Evolutionary conservation across 2,797 vertebrate species (phyloP).

Genomic region (Pangasius sanitwongsei): DNA sequence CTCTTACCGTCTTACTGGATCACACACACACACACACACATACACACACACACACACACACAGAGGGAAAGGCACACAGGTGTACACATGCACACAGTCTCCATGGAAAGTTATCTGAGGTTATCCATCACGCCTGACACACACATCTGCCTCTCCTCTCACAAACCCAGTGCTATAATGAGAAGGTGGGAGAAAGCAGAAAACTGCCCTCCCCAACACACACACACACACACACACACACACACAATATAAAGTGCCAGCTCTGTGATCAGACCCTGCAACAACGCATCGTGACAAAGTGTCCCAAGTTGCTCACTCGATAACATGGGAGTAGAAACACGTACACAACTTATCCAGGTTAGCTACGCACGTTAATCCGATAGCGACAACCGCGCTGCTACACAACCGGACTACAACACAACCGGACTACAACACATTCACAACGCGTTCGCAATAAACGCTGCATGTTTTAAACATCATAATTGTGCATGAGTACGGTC

Average conservation of each 20-base stretch:
- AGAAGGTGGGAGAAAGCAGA: not conserved
- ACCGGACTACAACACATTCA: too few species aligned
- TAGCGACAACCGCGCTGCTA: not conserved
- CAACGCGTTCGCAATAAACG: too few species aligned
- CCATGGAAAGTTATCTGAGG: slow-evolving; percentile 33
- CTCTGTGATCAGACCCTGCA: not conserved
- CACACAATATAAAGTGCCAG: not conserved
- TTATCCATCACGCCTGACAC: slow-evolving; percentile 19
- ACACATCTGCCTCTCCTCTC: slow-evolving; percentile 60
- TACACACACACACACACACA: not conserved
- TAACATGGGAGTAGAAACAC: not conserved
- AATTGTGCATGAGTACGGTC: too few species aligned
- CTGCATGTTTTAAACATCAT: too few species aligned
- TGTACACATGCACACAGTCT: slow-evolving; percentile 3
- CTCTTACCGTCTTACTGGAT: slow-evolving; percentile 5
- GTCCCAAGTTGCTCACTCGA: not conserved
- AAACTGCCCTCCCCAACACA: not conserved
- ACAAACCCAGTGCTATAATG: slow-evolving; percentile 20
- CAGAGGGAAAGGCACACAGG: slow-evolving; percentile 1
- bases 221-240: not conserved
- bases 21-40: not conserved
- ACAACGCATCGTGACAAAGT: not conserved
- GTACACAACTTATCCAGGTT: not conserved
- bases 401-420: too few species aligned
- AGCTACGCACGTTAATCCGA: not conserved